These are phyloP conservation scores for Poeciliopsis turneri DNA, from an alignment of 2,797 vertebrate species.

Conservation along the genomic window DNA sequence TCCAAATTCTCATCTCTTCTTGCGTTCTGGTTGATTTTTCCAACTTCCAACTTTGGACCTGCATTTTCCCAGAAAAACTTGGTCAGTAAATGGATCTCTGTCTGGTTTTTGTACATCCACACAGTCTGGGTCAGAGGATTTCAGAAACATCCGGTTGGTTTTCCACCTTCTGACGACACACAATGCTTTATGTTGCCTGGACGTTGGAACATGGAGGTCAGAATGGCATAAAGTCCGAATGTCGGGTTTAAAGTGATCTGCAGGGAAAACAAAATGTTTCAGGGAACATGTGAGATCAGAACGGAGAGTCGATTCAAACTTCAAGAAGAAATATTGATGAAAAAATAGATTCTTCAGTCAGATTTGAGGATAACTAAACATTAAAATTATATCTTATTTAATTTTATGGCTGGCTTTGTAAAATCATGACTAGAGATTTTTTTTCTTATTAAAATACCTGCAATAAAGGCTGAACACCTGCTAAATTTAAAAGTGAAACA, in stretches of 20 bases:
- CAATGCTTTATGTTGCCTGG: not conserved
- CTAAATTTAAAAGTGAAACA: not conserved
- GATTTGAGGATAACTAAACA: not conserved
- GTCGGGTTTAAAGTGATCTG: not conserved
- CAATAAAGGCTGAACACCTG: not conserved
- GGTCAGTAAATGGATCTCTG: not conserved
- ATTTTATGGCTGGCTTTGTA: not conserved
- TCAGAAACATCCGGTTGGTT: not conserved
- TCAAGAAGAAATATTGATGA: not conserved
- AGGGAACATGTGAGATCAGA: not conserved
- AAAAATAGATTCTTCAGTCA: not conserved
- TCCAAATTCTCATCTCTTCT: not conserved
- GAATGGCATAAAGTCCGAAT: not conserved
- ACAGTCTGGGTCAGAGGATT: not conserved
- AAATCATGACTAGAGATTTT: not conserved
- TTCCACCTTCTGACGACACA: not conserved
- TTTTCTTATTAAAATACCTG: not conserved
- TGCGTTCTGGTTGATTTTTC: not conserved
- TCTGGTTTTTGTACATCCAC: not conserved
- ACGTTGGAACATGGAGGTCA: not conserved
- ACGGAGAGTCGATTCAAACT: not conserved
- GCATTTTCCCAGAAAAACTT: too few species aligned
- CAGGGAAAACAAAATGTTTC: not conserved
- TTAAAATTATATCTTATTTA: not conserved
- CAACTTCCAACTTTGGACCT: too few species aligned